Evolutionary conservation across 2,113 vertebrate species (phyloP).

Genomic region (Rhinolophus ferrumequinum): DNA sequence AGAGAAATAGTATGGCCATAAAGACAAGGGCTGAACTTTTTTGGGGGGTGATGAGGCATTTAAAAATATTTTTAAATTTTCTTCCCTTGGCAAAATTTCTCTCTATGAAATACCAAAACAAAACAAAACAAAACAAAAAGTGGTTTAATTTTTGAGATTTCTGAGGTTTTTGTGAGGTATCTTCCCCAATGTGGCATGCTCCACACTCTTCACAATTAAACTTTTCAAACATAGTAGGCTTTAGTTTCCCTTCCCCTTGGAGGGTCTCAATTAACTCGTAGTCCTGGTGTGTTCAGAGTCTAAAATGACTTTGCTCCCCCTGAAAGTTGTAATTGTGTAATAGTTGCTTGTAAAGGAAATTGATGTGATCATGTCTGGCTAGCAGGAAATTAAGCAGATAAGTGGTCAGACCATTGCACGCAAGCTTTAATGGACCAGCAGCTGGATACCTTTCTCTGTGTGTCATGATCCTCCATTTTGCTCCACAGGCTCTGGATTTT

Average conservation of each 20-base stretch:
- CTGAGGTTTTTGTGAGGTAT: not conserved
- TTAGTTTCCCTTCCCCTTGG: not conserved
- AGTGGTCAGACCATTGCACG: constrained; percentile 46
- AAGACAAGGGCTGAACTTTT: not conserved
- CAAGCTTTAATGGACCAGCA: not conserved
- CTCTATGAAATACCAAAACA: not conserved
- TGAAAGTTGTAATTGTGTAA: constrained; percentile 48
- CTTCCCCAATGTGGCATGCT: not conserved
- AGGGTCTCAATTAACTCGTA: not conserved
- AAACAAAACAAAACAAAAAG: not conserved
- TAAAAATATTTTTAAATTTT: not conserved
- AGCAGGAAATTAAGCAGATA: constrained; percentile 77
- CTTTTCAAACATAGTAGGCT: not conserved
- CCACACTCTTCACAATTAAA: not conserved
- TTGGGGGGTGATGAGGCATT: no score
- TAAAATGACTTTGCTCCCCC: constrained; percentile 23
- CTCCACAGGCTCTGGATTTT: not conserved
- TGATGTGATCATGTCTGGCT: constrained; percentile 75
- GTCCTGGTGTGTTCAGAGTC: not conserved
- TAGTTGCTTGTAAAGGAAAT: constrained; percentile 69
- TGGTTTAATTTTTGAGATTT: not conserved
- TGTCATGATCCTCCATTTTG: not conserved
- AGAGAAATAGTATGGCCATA: not conserved
- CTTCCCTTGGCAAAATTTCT: constrained; percentile 28
- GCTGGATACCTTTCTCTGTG: not conserved